Conservation (phyloP, 2,113 vertebrate species). For the Cromileptes altivelis region DNA sequence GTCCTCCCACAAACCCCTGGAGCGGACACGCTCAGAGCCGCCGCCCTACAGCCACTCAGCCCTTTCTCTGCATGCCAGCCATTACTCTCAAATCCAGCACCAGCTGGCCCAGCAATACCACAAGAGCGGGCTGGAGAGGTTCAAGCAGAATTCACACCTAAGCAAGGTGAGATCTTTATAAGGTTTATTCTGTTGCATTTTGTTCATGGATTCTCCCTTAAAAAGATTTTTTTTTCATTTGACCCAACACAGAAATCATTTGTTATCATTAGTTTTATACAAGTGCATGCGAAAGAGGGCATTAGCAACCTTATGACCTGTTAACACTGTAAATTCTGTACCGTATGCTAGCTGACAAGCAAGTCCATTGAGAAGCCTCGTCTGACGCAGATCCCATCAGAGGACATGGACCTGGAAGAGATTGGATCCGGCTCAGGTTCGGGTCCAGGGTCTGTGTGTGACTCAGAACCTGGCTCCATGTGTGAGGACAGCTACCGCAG, state of each 20-base stretch:
- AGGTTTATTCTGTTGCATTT: too few relatives aligned
- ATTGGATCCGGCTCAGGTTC: conserved; percentile 73
- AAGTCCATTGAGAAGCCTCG: conserved; percentile 87
- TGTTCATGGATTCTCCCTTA: too few relatives aligned
- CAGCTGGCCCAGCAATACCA: conserved; percentile 87
- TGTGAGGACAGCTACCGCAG: conserved; percentile 74
- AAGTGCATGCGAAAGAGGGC: not conserved
- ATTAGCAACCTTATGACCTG: not conserved
- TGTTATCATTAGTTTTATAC: not conserved
- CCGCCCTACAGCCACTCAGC: conserved; percentile 89
- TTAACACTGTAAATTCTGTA: conserved; percentile 12
- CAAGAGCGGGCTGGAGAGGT: conserved; percentile 72
- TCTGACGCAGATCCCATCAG: conserved; percentile 90
- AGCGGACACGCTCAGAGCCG: conserved; percentile 94
- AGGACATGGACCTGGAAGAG: conserved; percentile 90
- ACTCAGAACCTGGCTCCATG: conserved; percentile 64
- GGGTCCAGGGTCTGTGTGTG: conserved; percentile 24
- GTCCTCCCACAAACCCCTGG: conserved; percentile 89
- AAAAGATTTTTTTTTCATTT: not conserved
- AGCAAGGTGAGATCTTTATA: conserved; percentile 66
- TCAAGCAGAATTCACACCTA: conserved; percentile 68
- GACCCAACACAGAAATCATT: not conserved
- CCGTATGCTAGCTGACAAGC: conserved; percentile 69
- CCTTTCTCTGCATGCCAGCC: conserved; percentile 84
- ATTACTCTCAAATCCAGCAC: conserved; percentile 81